Evolutionary conservation across 1,140 invertebrate species (phyloP).

Genomic region (Heterodera schachtii): DNA sequence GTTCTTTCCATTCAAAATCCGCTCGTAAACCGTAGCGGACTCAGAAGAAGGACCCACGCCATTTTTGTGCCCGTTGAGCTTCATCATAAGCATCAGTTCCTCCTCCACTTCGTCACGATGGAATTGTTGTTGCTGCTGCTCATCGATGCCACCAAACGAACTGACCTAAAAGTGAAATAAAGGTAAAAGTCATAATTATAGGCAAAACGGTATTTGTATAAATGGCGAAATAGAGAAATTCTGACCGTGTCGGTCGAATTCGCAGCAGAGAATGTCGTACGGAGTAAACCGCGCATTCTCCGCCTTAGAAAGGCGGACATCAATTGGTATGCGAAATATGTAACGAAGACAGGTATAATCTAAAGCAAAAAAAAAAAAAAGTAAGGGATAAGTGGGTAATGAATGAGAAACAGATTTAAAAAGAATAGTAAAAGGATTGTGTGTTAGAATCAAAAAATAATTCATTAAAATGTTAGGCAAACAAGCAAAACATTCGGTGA

Average conservation of each 20-base stretch:
- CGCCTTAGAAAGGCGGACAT: slow-evolving; percentile 26
- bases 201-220: too few species aligned
- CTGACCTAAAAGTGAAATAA: background rate
- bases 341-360: too few species aligned
- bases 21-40: slow-evolving; percentile 42
- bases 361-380: too few species aligned
- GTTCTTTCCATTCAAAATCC: slow-evolving; percentile 53
- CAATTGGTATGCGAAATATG: too few species aligned
- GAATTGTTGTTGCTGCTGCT: background rate
- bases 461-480: too few species aligned
- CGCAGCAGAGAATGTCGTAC: slow-evolving; percentile 25
- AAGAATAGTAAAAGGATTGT: too few species aligned
- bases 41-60: slow-evolving; percentile 22
- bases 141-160: background rate
- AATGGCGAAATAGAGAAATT: background rate
- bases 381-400: too few species aligned
- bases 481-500: too few species aligned
- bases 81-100: slow-evolving; percentile 16
- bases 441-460: too few species aligned
- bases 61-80: background rate
- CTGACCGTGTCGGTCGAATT: slow-evolving; percentile 17
- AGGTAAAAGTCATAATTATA: too few species aligned
- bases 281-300: slow-evolving; percentile 23
- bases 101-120: slow-evolving; percentile 8
- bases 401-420: too few species aligned